Evolutionary conservation across 1,140 invertebrate species (phyloP).

Genomic region (Cyrtorhinus lividipennis): DNA sequence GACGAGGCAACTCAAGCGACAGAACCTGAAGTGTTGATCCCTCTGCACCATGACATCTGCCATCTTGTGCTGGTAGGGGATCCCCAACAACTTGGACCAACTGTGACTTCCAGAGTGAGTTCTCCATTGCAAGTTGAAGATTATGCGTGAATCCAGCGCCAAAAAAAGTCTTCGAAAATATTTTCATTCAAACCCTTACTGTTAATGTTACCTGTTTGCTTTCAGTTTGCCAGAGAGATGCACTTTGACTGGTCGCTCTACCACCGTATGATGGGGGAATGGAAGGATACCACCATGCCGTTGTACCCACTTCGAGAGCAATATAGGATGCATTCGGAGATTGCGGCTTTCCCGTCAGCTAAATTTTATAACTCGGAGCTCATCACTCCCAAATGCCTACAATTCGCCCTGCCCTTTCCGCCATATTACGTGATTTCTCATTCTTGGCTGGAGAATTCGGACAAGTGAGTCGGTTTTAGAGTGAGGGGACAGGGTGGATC

Average conservation of each 20-base stretch:
- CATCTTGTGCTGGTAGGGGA: conserved; percentile 79
- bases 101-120: conserved; percentile 53
- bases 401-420: conserved; percentile 28
- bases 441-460: conserved; percentile 23
- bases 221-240: conserved; percentile 40
- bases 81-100: conserved; percentile 69
- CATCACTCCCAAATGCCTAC: conserved; percentile 31
- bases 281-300: conserved; percentile 31
- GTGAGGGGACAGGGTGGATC: too few species aligned
- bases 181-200: too few species aligned
- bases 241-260: conserved; percentile 49
- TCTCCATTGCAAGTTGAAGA: too few species aligned
- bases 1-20: conserved; percentile 82
- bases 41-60: conserved; percentile 52
- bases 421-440: conserved; percentile 43
- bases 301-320: conserved; percentile 50
- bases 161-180: too few species aligned
- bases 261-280: conserved; percentile 38
- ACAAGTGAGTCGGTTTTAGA: background rate
- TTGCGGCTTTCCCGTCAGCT: conserved; percentile 55
- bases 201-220: too few species aligned
- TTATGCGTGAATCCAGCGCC: too few species aligned
- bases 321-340: conserved; percentile 75
- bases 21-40: conserved; percentile 67
- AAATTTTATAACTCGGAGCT: conserved; percentile 57